These are phyloP conservation scores for Holothuria glaberrima DNA, from an alignment of 35 echinoderm and acorn worm species.

Conservation along the genomic window DNA sequence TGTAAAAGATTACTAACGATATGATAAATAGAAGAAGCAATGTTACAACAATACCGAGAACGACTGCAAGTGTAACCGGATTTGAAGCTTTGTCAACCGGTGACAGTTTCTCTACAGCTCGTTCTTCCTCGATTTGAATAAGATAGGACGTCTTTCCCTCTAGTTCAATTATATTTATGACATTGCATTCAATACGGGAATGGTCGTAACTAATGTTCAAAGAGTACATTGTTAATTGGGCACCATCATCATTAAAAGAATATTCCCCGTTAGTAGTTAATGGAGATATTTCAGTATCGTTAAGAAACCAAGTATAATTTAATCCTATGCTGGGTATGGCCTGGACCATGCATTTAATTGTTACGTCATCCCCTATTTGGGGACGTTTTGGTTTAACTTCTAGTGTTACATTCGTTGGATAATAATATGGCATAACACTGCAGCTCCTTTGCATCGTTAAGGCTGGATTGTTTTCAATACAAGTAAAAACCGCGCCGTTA, in stretches of 20 bases:
- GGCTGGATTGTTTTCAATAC: slow-evolving; percentile 59
- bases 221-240: not conserved
- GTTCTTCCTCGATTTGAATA: not conserved
- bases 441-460: slow-evolving; percentile 47
- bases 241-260: not conserved
- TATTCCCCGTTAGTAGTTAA: not conserved
- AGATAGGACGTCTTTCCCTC: slow-evolving; percentile 1
- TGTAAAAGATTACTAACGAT: not conserved
- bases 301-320: slow-evolving; percentile 72
- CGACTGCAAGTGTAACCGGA: not conserved
- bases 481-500: slow-evolving; percentile 66
- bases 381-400: not conserved
- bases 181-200: slow-evolving; percentile 5
- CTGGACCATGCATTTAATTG: slow-evolving; percentile 22
- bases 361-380: slow-evolving; percentile 53
- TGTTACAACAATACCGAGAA: not conserved
- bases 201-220: not conserved
- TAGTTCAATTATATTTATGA: slow-evolving; percentile 32
- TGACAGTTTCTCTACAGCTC: not conserved
- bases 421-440: slow-evolving; percentile 58
- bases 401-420: slow-evolving; percentile 60
- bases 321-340: slow-evolving; percentile 39
- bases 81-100: not conserved
- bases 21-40: not conserved
- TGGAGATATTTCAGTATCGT: slow-evolving; percentile 9